These are phyloP conservation scores for Lasiurus cinereus DNA, from an alignment of 2,113 vertebrate genomes.

Conservation along the genomic window DNA sequence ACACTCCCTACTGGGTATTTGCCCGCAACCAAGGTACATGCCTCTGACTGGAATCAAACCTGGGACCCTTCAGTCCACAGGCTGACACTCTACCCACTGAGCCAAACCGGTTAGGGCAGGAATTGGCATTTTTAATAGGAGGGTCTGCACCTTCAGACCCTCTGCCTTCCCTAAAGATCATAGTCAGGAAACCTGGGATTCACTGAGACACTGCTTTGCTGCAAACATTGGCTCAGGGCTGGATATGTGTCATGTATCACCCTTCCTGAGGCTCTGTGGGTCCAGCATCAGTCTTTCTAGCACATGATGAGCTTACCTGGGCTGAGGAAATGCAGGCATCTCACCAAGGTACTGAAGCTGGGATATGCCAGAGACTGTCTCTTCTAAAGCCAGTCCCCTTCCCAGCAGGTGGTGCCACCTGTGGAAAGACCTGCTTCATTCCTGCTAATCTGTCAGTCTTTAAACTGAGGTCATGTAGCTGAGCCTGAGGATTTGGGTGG, in stretches of 20 bases:
- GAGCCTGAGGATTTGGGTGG: not conserved
- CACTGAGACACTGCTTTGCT: not conserved
- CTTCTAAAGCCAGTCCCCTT: not conserved
- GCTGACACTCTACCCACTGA: too few relatives aligned
- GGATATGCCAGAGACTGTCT: not conserved
- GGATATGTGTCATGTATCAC: not conserved
- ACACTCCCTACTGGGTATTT: too few relatives aligned
- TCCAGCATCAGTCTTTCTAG: not conserved
- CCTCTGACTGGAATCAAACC: too few relatives aligned
- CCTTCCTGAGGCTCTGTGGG: not conserved
- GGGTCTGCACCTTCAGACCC: not conserved
- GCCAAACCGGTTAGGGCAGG: not conserved
- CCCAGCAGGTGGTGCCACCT: fast-evolving
- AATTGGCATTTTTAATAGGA: not conserved
- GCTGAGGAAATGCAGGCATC: not conserved
- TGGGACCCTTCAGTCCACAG: too few relatives aligned
- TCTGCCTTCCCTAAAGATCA: not conserved
- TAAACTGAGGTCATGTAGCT: not conserved
- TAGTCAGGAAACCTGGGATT: not conserved
- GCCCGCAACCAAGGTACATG: too few relatives aligned
- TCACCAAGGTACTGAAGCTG: not conserved
- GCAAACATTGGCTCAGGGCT: not conserved
- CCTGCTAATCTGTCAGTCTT: fast-evolving
- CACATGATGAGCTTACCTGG: not conserved
- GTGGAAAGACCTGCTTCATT: not conserved